Evolutionary conservation across 92 coral and sea anemone species (phyloP), one percentile per base, ranked within the genome.

Genomic region (Porites cylindrica): DNA sequence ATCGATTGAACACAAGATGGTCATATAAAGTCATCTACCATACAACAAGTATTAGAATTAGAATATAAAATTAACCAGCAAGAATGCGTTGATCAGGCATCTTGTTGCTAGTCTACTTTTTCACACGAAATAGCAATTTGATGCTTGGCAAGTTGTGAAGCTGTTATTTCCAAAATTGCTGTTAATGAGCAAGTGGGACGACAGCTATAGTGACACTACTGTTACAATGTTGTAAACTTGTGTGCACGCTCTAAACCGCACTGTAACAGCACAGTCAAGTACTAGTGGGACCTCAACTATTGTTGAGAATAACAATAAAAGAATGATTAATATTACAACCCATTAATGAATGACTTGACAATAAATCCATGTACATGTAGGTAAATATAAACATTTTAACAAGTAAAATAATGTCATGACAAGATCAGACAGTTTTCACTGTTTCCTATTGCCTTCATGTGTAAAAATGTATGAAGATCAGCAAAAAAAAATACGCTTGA

Each of bases 201-300:
- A 62, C 78, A 74, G 78, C 61, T 74, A 50, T 50, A 51, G 78
- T 74, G 78, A 74, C 63, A 74, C 78, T 62, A 38, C 52, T 74
- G 75, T 38, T 70, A 26, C 75, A 70, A 43, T 70, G 75, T 70
- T 70, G 75, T 70, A 21, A 26, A 70, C 52, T 18, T 70, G 43
- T 13, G 75, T 13, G 75, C 4, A 29, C 0, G 32, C 50, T 70
- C 79, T 50, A 74, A 74, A 74, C 79, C 52, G 38, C 63, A 5
- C 47, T 38, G 47, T 38, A 4, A 38, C 47, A 38, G 47, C 47
- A 38, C 7, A 3, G 47, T 38, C 0, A 38, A 38, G 6, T 38
- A 38, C 47, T 38, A 38, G 47, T 38, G 47, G 47, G 47, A 38
- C 47, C 47, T 38, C 47, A 38, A 38, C 47, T 4, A 38, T 4